phyloP scores from a whole-genome alignment of 2,113 vertebrate genomes.

The Colinus virginianus region DNA sequence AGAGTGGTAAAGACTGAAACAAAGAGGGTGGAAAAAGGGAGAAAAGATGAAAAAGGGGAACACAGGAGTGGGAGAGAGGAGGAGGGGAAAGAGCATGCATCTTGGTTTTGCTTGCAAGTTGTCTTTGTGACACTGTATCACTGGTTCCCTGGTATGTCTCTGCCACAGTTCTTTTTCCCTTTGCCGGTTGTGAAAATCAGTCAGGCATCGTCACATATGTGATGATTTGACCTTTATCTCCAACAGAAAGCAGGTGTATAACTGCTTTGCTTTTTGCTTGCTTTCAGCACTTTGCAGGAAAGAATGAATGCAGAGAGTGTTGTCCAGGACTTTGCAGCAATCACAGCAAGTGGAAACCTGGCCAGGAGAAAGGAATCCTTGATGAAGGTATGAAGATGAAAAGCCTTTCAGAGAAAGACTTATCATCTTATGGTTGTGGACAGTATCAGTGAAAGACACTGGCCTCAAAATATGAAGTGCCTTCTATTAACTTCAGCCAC shows the following conservation, averaged over 20 bases:
- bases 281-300: constrained; percentile 67
- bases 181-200: constrained; percentile 79
- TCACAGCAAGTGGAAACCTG: constrained; percentile 69
- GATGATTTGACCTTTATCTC: background rate
- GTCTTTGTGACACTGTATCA: background rate
- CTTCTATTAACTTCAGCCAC: background rate
- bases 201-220: constrained; percentile 83
- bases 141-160: background rate
- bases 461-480: background rate
- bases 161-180: background rate
- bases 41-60: background rate
- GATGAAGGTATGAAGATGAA: constrained; percentile 44
- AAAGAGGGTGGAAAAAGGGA: background rate
- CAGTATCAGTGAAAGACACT: background rate
- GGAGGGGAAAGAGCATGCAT: background rate
- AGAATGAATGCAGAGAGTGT: constrained; percentile 79
- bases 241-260: background rate
- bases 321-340: constrained; percentile 79
- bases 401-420: background rate
- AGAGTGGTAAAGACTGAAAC: background rate
- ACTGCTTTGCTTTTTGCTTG: background rate
- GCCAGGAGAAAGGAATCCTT: constrained; percentile 62
- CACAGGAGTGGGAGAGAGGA: background rate
- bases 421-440: background rate
- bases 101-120: background rate